These are phyloP conservation scores for Botia kubotai DNA, from an alignment of 2,797 vertebrate species.

Conservation along the genomic window DNA sequence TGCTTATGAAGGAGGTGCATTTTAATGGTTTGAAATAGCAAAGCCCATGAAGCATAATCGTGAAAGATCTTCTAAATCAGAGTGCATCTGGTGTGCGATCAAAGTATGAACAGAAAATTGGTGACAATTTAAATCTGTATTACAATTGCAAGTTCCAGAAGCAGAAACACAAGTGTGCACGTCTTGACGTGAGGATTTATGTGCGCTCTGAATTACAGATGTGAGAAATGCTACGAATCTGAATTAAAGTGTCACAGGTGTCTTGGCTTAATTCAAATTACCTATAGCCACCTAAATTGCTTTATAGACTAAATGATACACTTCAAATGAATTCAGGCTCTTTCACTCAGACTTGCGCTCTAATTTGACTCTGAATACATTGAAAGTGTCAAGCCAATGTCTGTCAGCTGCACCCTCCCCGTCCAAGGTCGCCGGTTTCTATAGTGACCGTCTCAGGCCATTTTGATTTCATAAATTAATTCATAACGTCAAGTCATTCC, in stretches of 20 bases:
- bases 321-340: conserved; percentile 39
- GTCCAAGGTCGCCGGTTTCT: conserved; percentile 64
- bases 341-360: conserved; percentile 16
- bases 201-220: not conserved
- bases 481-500: conserved; percentile 43
- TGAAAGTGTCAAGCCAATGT: conserved; percentile 52
- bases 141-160: not conserved
- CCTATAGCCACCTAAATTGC: conserved; percentile 14
- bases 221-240: not conserved
- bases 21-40: conserved; percentile 32
- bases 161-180: not conserved
- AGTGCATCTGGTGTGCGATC: conserved; percentile 17
- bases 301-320: conserved; percentile 37
- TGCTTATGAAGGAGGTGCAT: conserved; percentile 11
- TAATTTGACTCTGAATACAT: conserved; percentile 55
- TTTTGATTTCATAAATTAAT: conserved; percentile 55
- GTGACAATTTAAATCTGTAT: conserved; percentile 11
- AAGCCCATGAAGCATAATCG: conserved; percentile 14
- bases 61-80: conserved; percentile 21
- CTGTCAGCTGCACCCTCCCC: conserved; percentile 36
- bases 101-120: conserved; percentile 10
- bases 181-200: not conserved
- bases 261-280: conserved; percentile 41
- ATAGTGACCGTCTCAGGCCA: conserved; percentile 58
- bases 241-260: conserved; percentile 32